These are phyloP conservation scores for Xenotilapia flavipinnis DNA, from an alignment of 2,113 vertebrate species.

Conservation along the genomic window DNA sequence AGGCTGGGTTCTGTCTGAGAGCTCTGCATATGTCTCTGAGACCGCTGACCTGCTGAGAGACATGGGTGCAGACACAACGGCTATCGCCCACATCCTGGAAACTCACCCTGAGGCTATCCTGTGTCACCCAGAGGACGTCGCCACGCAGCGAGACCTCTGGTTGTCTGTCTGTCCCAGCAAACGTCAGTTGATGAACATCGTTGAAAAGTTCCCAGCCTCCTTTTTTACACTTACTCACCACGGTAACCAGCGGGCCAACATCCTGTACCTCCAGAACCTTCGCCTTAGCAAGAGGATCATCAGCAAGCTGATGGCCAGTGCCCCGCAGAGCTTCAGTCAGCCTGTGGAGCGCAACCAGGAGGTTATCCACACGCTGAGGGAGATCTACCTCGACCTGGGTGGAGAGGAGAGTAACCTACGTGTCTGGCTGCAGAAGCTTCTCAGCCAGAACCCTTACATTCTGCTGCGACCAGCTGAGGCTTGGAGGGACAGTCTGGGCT, in stretches of 20 bases:
- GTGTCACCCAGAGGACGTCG: slow-evolving; percentile 29
- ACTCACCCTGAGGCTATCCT: slow-evolving; percentile 47
- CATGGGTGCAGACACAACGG: slow-evolving; percentile 11
- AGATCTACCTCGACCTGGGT: slow-evolving; percentile 48
- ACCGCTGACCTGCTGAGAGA: slow-evolving; percentile 26
- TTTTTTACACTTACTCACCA: slow-evolving; percentile 35
- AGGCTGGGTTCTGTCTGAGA: slow-evolving; percentile 45
- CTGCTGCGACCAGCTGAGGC: slow-evolving; percentile 32
- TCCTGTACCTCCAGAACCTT: slow-evolving; percentile 40
- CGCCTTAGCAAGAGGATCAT: slow-evolving; percentile 40
- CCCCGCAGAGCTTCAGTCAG: slow-evolving; percentile 48
- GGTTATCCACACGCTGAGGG: slow-evolving; percentile 47
- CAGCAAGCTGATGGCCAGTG: slow-evolving; percentile 44
- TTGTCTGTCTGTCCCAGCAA: slow-evolving; percentile 29
- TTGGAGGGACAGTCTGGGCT: slow-evolving; percentile 54
- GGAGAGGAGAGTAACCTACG: slow-evolving; percentile 31
- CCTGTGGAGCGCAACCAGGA: slow-evolving; percentile 44
- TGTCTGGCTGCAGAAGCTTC: slow-evolving; percentile 52
- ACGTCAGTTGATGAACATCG: slow-evolving; percentile 18
- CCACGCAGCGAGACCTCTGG: slow-evolving; percentile 45
- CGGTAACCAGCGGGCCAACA: slow-evolving; percentile 41
- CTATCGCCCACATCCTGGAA: slow-evolving; percentile 28
- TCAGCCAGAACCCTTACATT: slow-evolving; percentile 46
- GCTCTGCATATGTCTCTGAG: slow-evolving; percentile 11
- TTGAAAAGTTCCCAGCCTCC: slow-evolving; percentile 48